A percentile compares a stretch with the other conserved stretches of the same genome.
phyloP scores from a whole-genome alignment of 2,113 vertebrate species.

The Puntigrus tetrazona region DNA sequence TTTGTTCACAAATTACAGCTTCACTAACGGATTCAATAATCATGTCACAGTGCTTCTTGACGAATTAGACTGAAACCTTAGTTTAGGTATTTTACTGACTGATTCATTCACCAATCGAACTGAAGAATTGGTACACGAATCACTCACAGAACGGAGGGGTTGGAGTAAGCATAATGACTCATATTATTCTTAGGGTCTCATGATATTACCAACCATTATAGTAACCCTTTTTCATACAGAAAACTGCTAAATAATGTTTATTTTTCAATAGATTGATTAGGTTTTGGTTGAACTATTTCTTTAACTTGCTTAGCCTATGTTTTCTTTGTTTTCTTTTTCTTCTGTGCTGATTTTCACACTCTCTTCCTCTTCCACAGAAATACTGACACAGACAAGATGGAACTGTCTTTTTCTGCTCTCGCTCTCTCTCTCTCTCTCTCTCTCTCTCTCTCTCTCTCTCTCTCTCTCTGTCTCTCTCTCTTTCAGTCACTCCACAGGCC shows the following conservation, averaged over 20 bases:
- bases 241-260: neutral
- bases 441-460: neutral
- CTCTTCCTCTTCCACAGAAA: neutral
- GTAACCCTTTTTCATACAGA: neutral
- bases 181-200: neutral
- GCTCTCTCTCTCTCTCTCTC: constrained; percentile 21
- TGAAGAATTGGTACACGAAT: neutral
- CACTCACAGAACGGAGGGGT: neutral
- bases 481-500: constrained; percentile 15
- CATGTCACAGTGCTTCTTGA: neutral
- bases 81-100: neutral
- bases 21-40: neutral
- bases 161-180: neutral
- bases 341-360: constrained; percentile 1
- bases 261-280: neutral
- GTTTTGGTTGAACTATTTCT: neutral
- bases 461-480: too few species aligned
- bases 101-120: neutral
- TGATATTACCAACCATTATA: neutral
- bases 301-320: neutral
- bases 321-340: neutral
- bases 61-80: neutral
- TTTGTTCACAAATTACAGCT: neutral
- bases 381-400: constrained; percentile 36
- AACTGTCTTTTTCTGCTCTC: neutral